These are phyloP conservation scores for Paedocypris micromegethes DNA, from an alignment of 2,797 vertebrate species.

Conservation along the genomic window DNA sequence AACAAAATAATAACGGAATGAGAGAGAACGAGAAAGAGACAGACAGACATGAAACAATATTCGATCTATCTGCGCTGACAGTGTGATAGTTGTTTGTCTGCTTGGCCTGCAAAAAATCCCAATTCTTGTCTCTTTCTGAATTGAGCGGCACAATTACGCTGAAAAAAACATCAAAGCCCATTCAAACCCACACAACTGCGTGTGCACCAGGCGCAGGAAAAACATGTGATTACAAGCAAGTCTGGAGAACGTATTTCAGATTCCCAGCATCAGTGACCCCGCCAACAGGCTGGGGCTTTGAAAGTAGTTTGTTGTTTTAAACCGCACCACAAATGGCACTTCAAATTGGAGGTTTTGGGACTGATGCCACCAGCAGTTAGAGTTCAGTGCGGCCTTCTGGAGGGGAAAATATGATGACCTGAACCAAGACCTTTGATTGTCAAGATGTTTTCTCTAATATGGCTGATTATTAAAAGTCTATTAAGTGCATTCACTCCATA, in stretches of 20 bases:
- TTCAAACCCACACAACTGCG: constrained; percentile 19
- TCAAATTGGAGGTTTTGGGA: constrained; percentile 44
- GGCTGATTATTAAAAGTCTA: constrained; percentile 32
- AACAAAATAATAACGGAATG: too few relatives aligned
- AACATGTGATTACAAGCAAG: constrained; percentile 24
- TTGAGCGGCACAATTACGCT: constrained; percentile 17
- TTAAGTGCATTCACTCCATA: constrained; percentile 16
- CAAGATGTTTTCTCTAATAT: constrained; percentile 30
- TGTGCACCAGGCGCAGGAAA: constrained; percentile 16
- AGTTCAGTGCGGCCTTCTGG: constrained; percentile 26
- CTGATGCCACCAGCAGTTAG: constrained; percentile 35
- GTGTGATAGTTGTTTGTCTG: not conserved
- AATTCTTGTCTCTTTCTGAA: constrained; percentile 9
- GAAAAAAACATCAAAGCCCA: constrained; percentile 26
- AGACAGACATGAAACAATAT: too few relatives aligned
- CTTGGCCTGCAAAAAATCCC: not conserved
- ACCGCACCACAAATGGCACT: constrained; percentile 41
- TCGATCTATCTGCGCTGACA: not conserved
- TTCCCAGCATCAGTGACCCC: constrained; percentile 18
- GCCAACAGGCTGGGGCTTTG: constrained; percentile 36
- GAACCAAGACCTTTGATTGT: constrained; percentile 32
- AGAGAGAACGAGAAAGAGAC: too few relatives aligned
- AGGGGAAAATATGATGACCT: constrained; percentile 22
- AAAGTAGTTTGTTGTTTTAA: constrained; percentile 44
- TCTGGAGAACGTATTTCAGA: constrained; percentile 26